Evolutionary conservation across 2,888 invertebrate species (phyloP).

Genomic region (Vesta saturnalis): DNA sequence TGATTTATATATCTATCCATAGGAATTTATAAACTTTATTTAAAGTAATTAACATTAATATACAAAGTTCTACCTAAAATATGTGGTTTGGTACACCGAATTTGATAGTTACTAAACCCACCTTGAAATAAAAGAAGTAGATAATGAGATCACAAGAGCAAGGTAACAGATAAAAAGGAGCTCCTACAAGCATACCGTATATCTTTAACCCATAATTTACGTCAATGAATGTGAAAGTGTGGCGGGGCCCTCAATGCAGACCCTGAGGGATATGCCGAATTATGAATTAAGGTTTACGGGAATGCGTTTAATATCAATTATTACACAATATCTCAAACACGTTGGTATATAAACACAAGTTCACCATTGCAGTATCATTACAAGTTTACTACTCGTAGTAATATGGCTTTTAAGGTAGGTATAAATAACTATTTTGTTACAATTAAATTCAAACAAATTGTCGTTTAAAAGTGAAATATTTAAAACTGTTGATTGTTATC

Average conservation of each 20-base stretch:
- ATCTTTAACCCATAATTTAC: conserved; percentile 24
- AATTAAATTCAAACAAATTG: background rate
- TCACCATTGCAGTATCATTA: conserved; percentile 20
- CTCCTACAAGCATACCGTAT: conserved; percentile 16
- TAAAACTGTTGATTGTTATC: no score
- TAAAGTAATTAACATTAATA: no score
- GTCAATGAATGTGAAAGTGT: conserved; percentile 30
- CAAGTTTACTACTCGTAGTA: conserved; percentile 9
- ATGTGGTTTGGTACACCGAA: no score
- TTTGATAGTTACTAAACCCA: no score
- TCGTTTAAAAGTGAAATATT: no score
- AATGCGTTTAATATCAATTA: conserved; percentile 29
- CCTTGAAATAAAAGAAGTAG: conserved; percentile 11
- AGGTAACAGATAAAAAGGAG: conserved; percentile 11
- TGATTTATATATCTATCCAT: no score
- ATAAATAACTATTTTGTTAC: background rate
- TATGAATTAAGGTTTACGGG: conserved; percentile 29
- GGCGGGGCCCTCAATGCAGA: conserved; percentile 29
- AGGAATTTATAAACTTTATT: no score
- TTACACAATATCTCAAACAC: conserved; percentile 27
- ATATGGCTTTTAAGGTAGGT: conserved; percentile 37
- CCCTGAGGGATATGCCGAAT: conserved; percentile 30
- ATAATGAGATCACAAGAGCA: conserved; percentile 18
- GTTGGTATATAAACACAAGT: conserved; percentile 24
- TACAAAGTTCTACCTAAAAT: no score